Base-by-base conservation (phyloP, 2,888 invertebrate genomes). In the Tineola bisselliella region DNA sequence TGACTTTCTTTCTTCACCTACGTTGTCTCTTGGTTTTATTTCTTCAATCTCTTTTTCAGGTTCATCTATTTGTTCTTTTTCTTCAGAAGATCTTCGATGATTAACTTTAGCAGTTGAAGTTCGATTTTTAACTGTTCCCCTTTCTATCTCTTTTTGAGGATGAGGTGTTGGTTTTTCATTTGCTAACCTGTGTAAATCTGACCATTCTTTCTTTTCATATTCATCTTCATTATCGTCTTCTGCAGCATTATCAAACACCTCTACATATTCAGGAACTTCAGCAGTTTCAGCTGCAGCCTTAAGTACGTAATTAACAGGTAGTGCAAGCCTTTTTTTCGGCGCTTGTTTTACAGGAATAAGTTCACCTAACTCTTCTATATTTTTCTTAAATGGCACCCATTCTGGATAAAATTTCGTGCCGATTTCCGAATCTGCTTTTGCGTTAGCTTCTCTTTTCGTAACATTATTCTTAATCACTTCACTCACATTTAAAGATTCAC, bases 351-450 rank as follows among this genome's bases (percentile, higher is more conserved):
- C 73, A 38, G 76, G 72, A 1, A 76, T 68, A 44, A 84, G 80
- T 59, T 86, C 81, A 61, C 81, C 84, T 4, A 84, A 65, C 62
- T 83, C 77, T 5, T 78, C 77, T 2, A 80, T 82, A 6, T 83
- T 84, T 62, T 82, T 84, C 67, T 82, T 83, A 63, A 84, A 84
- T 0, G 84, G 82, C n/a, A 84, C 84, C 86, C 84, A 84, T 68
- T 84, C 81, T 18, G 84, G 84, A 62, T 73, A 84, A n/a, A 77
- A 69, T 63, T 67, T 69, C 1, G 56, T 25, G 19, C 44, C 25
- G 1, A 73, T 66, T 60, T 73, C 74, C 68, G 79, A 76, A 3
- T 19, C 38, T 12, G 18, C 15, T 59, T 61, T 72, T 78, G 76
- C 8, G 68, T 77, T 70, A 71, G 62, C 64, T 65, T 69, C 56